Percentiles rank a stretch among this genome's conserved stretches.
phyloP scores from a whole-genome alignment of 2,113 vertebrate genomes.

The Pitta sordida region DNA sequence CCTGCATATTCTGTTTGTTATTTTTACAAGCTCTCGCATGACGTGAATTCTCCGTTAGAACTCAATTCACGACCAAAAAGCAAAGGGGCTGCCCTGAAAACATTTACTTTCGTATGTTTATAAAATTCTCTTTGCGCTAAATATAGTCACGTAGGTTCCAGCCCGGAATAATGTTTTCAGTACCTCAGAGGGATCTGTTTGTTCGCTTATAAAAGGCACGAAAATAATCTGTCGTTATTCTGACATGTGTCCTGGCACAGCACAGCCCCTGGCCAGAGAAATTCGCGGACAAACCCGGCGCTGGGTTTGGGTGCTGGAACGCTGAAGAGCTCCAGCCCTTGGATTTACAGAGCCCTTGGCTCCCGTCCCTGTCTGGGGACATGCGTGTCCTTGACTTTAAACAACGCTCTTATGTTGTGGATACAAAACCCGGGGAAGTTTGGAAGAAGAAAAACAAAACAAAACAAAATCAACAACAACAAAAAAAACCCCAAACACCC shows the following conservation, averaged over 20 bases:
- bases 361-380: not conserved
- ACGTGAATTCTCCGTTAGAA: not conserved
- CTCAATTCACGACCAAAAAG: not conserved
- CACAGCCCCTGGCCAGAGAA: not conserved
- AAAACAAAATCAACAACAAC: too few species aligned
- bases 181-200: not conserved
- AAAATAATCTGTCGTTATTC: not conserved
- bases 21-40: not conserved
- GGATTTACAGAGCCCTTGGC: not conserved
- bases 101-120: not conserved
- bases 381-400: not conserved
- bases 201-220: not conserved
- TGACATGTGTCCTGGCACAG: not conserved
- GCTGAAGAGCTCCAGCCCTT: not conserved
- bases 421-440: not conserved
- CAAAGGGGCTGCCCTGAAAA: not conserved
- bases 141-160: conserved; percentile 4
- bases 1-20: not conserved
- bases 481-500: not conserved
- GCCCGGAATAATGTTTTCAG: conserved; percentile 4
- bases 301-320: not conserved
- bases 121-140: conserved; percentile 1
- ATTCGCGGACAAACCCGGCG: not conserved
- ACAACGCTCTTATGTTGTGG: not conserved
- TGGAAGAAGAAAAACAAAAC: too few species aligned